Conservation (phyloP, 2,888 invertebrate species). For the Amblyjoppa fuscipennis region DNA sequence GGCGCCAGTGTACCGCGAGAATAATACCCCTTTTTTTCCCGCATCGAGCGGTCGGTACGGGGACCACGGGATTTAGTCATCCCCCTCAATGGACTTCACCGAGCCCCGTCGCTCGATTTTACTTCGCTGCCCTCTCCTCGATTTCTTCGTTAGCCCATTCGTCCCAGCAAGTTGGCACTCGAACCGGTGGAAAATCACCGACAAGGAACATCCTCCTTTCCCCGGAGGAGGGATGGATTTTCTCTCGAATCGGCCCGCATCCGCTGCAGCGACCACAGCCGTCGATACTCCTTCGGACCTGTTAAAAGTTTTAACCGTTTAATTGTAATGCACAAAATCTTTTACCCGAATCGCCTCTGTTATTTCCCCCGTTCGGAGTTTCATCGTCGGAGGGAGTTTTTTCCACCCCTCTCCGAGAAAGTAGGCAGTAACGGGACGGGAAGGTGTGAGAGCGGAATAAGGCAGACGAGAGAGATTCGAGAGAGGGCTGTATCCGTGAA, state of each 20-base stretch:
- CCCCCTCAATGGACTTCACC: constrained; percentile 52
- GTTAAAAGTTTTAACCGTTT: constrained; percentile 74
- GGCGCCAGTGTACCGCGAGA: constrained; percentile 22
- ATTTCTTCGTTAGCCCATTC: constrained; percentile 47
- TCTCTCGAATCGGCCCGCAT: background rate
- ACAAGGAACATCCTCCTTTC: constrained; percentile 26
- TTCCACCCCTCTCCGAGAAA: constrained; percentile 25
- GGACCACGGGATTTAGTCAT: constrained; percentile 22
- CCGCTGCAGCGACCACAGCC: background rate
- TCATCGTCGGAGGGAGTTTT: constrained; percentile 68
- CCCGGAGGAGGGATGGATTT: background rate
- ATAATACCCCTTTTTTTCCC: constrained; percentile 20
- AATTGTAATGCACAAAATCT: constrained; percentile 78
- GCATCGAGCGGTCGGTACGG: constrained; percentile 12
- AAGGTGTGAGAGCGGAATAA: constrained; percentile 26
- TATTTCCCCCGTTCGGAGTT: constrained; percentile 74
- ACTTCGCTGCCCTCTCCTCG: background rate
- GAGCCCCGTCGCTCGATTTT: constrained; percentile 44
- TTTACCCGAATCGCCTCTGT: constrained; percentile 75
- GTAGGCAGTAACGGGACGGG: background rate
- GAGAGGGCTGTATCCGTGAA: constrained; percentile 28
- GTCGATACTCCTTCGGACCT: constrained; percentile 41
- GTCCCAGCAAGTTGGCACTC: constrained; percentile 47
- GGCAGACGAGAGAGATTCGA: constrained; percentile 40
- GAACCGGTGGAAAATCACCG: constrained; percentile 32